Base-by-base conservation (phyloP, 2,888 invertebrate genomes). In the Megaustenia siamemsis region DNA sequence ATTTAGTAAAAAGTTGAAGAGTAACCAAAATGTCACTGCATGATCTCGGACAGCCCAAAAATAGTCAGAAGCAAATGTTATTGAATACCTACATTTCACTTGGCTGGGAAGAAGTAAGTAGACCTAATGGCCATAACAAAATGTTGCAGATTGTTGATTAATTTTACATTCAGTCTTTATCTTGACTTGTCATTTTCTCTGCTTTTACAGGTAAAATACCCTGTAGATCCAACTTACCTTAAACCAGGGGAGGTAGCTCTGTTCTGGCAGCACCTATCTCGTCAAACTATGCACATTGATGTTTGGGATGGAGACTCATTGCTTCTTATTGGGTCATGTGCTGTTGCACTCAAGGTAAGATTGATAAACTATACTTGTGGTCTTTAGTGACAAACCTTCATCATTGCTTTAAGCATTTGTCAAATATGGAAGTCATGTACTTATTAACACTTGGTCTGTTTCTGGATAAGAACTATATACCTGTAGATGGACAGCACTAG, bases 251-350 rank as follows among this genome's bases (percentile, higher is more conserved):
- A 94, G 86, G 91, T 92, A 28, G 84, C 89, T 28, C 86, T 93
- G 78, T 94, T 95, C 83, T 87, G 94, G 32, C 90, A 93, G 56
- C 94, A 94, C 88, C 88, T 95, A 28, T 88, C 92, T 0, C 91
- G 92, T 49, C 94, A 94, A 86, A 91, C 91, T 2, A 90, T 95
- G 63, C 93, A 93, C 86, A 93, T 95, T 82, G 94, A 95, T 86
- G 94, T 95, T 1, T 95, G 95, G 94, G 94, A 95, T 88, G 95
- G 94, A 0, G 94, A 95, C 86, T 94, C 94, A 1, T 90, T 95
- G 40, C 90, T 94, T 69, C 93, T 94, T 43, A 89, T 95, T 40
- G 95, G 95, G 3, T 93, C 94, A 4, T 91, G 92, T 78, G 90
- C 93, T 63, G 91, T 95, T 0, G 94, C 94, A 53, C 90, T 95